Evolutionary conservation across 2,888 invertebrate species (phyloP).

Genomic region (Sminthurinus aureus): DNA sequence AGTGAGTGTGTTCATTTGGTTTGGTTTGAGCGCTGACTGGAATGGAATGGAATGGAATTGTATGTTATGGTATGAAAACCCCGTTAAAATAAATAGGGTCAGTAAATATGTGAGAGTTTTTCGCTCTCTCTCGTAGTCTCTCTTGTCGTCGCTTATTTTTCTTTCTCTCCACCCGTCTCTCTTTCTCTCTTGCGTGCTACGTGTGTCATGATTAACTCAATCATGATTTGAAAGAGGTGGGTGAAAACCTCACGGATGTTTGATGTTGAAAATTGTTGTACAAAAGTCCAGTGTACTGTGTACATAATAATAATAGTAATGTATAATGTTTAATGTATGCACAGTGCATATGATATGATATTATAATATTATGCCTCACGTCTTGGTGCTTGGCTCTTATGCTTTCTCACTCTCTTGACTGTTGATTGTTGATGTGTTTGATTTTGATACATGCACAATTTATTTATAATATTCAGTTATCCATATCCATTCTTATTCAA

Average conservation of each 20-base stretch:
- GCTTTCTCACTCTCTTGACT: background rate
- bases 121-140: background rate
- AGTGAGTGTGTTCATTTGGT: slow-evolving; percentile 9
- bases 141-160: background rate
- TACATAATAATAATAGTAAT: background rate
- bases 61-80: slow-evolving; percentile 2
- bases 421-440: no score
- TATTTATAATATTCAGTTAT: background rate
- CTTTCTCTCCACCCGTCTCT: no score
- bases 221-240: slow-evolving; percentile 40
- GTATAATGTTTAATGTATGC: background rate
- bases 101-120: slow-evolving; percentile 29
- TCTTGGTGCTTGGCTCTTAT: background rate
- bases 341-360: no score
- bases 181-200: slow-evolving; percentile 19
- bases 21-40: background rate
- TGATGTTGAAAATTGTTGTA: slow-evolving; percentile 1
- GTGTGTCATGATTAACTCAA: slow-evolving; percentile 37
- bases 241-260: slow-evolving; percentile 37
- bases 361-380: no score
- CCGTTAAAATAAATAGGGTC: slow-evolving; percentile 42
- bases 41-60: no score
- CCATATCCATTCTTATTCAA: background rate
- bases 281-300: background rate
- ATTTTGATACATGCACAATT: no score